A percentile compares a stretch with the other conserved stretches of the same genome.
Evolutionary conservation across 2,113 vertebrate species (phyloP).

Genomic region (Hydrolagus affinis): DNA sequence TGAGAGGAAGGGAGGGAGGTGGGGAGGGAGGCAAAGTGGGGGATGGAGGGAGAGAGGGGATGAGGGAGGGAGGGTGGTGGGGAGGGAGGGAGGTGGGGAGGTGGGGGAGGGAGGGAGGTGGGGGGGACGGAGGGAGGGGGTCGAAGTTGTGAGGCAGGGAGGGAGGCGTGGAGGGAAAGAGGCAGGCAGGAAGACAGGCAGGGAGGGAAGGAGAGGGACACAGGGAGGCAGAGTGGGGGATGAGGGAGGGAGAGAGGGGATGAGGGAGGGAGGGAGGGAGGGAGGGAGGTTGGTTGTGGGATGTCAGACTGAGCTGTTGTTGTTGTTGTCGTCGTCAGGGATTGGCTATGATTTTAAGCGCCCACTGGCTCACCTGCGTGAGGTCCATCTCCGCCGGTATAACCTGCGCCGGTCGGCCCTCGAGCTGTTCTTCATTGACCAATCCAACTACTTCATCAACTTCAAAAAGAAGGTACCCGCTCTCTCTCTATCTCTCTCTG

Average conservation of each 20-base stretch:
- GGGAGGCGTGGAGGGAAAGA: too few relatives aligned
- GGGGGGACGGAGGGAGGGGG: too few relatives aligned
- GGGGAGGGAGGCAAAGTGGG: too few relatives aligned
- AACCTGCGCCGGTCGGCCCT: slow-evolving; percentile 89
- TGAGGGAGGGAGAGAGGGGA: not conserved
- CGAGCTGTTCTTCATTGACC: slow-evolving; percentile 95
- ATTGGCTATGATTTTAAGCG: slow-evolving; percentile 89
- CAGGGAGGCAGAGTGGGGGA: too few relatives aligned
- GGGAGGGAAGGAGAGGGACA: too few relatives aligned
- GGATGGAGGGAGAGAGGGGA: not conserved
- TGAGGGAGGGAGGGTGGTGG: not conserved
- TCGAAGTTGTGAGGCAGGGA: not conserved
- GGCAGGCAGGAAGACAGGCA: too few relatives aligned
- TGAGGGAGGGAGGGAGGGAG: not conserved
- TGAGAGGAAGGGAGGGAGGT: too few relatives aligned
- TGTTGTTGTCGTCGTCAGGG: slow-evolving; percentile 45
- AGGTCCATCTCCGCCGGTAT: slow-evolving; percentile 88
- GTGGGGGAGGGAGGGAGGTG: too few relatives aligned
- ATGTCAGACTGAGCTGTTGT: not conserved
- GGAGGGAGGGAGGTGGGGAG: too few relatives aligned
- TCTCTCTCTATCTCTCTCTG: rapidly evolving
- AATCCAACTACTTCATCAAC: slow-evolving; percentile 95
- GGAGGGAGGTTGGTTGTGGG: not conserved
- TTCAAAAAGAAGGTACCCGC: slow-evolving; percentile 73
- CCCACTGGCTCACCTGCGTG: slow-evolving; percentile 79